Base-by-base conservation (phyloP, 2,888 invertebrate genomes). In the Spialia ferax region DNA sequence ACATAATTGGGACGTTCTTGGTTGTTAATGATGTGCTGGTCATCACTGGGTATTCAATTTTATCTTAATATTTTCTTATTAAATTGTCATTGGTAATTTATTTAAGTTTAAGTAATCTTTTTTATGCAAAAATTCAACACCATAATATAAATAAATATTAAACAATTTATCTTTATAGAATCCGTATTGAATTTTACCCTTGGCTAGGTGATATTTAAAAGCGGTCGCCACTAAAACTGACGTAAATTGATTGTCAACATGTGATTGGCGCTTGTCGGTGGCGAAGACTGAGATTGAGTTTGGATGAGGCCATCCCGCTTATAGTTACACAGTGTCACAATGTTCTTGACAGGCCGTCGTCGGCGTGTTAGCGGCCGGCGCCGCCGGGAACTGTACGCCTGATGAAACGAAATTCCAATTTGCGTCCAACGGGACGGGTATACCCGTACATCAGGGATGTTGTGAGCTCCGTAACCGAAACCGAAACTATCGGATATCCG, bases 371-470 rank as follows among this genome's bases (percentile, higher is more conserved):
- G 45, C 55, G 45, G 20, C n/a, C 26, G 29, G 45, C 18, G 45
- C 20, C 11, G 50, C 10, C 18, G 45, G 18, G 18, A 15, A 18
- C 45, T 26, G 59, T 29, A n/a, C 61, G 68, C 66, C 73, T 71
- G 72, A 70, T 71, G 74, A 70, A 71, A 69, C 72, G 72, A 73
- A 74, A 71, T 73, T 73, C 72, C 71, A 72, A 73, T 73, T 69
- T 70, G 71, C 68, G 68, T 64, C n/a, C 26, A 26, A 26, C 26
- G 26, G 6, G 26, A 26, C 3, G 26, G 26, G 26, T 26, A 26
- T 6, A 26, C 26, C 26, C 26, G 26, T 26, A 26, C 26, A 26
- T 6, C 26, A 6, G 26, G n/a, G n/a, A n/a, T n/a, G n/a, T n/a
- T n/a, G n/a, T n/a, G n/a, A n/a, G n/a, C n/a, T n/a, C n/a, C n/a